phyloP scores from a whole-genome alignment of 1,140 invertebrate species.

The Lordiphosa clarofinis region DNA sequence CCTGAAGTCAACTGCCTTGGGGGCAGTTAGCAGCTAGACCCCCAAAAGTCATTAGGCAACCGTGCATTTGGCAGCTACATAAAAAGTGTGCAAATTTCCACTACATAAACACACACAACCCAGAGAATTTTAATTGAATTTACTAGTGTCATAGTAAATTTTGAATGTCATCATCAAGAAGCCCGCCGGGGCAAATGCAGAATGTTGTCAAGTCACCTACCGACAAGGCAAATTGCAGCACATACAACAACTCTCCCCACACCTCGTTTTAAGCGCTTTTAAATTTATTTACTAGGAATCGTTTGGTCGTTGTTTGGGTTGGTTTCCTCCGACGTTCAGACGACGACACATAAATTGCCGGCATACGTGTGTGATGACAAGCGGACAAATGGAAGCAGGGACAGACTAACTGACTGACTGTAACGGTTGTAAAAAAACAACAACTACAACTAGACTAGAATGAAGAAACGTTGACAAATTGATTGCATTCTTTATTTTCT shows the following conservation, averaged over 20 bases:
- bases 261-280: slow-evolving; percentile 59
- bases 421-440: no score
- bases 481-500: slow-evolving; percentile 75
- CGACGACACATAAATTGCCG: slow-evolving; percentile 70
- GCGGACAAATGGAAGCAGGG: slow-evolving; percentile 4
- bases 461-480: slow-evolving; percentile 70
- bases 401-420: slow-evolving; percentile 18
- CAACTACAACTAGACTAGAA: not conserved
- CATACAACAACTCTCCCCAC: slow-evolving; percentile 29
- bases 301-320: not conserved
- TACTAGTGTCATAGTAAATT: slow-evolving; percentile 61
- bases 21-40: no score
- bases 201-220: slow-evolving; percentile 61
- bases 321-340: slow-evolving; percentile 17
- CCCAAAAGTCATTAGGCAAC: no score
- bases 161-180: slow-evolving; percentile 52
- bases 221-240: slow-evolving; percentile 62
- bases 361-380: slow-evolving; percentile 72
- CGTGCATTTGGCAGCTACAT: no score
- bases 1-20: no score
- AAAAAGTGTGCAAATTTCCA: not conserved
- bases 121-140: slow-evolving; percentile 73
- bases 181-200: slow-evolving; percentile 9
- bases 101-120: slow-evolving; percentile 4
- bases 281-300: slow-evolving; percentile 69